Conservation (phyloP, 2,113 vertebrate species). For the Notothenia rossii region DNA sequence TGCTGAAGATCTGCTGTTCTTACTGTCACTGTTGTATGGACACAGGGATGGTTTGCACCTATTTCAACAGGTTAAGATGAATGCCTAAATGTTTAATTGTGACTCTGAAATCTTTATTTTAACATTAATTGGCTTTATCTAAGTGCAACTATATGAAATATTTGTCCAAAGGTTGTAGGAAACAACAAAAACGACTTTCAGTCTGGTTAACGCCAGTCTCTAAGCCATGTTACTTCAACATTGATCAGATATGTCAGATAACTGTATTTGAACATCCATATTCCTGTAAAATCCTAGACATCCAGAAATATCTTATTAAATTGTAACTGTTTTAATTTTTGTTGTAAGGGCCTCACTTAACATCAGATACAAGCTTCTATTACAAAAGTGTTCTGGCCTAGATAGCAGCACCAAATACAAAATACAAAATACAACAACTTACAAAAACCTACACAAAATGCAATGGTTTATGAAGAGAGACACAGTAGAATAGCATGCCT, state of each 20-base stretch:
- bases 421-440: background rate
- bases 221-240: background rate
- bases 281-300: background rate
- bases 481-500: background rate
- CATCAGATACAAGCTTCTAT: background rate
- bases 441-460: background rate
- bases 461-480: background rate
- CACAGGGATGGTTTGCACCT: background rate
- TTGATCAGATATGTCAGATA: background rate
- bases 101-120: background rate
- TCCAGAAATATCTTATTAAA: background rate
- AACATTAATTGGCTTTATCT: background rate
- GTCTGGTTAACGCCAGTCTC: background rate
- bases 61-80: too few relatives aligned
- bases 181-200: background rate
- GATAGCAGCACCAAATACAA: background rate
- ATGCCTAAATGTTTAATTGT: background rate
- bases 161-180: background rate
- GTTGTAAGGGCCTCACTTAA: background rate
- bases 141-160: background rate
- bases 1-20: conserved; percentile 32
- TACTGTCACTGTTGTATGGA: conserved; percentile 27
- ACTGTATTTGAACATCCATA: background rate
- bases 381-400: background rate
- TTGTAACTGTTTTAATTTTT: background rate